Conservation (phyloP, 2,888 invertebrate species). For the Oscheius sp. region DNA sequence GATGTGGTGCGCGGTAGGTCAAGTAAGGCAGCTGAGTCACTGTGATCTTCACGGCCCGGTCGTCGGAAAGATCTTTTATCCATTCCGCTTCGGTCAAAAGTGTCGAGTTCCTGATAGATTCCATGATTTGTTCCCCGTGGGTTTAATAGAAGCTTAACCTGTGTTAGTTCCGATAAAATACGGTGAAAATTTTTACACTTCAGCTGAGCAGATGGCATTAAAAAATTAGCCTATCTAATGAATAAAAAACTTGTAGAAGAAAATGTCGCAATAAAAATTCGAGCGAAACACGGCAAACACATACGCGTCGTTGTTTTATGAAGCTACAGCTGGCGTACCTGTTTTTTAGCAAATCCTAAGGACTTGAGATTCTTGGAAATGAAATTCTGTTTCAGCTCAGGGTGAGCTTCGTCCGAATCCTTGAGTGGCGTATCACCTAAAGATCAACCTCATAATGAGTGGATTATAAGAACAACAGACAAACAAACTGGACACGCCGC, state of each 20-base stretch:
- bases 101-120: slow-evolving; percentile 38
- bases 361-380: slow-evolving; percentile 71
- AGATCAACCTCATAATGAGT: slow-evolving; percentile 3
- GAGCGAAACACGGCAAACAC: slow-evolving; percentile 31
- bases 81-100: slow-evolving; percentile 49
- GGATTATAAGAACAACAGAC: background rate
- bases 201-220: slow-evolving; percentile 3
- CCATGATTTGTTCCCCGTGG: no score
- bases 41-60: slow-evolving; percentile 57
- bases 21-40: slow-evolving; percentile 65
- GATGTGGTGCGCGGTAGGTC: slow-evolving; percentile 65
- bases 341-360: slow-evolving; percentile 70
- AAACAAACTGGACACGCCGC: slow-evolving; percentile 31
- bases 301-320: background rate
- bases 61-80: slow-evolving; percentile 69
- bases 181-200: background rate
- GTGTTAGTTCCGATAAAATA: background rate
- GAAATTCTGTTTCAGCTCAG: slow-evolving; percentile 69
- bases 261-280: slow-evolving; percentile 21
- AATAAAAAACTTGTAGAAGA: slow-evolving; percentile 19
- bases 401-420: slow-evolving; percentile 72
- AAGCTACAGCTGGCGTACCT: slow-evolving; percentile 55
- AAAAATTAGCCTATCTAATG: background rate
- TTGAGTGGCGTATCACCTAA: slow-evolving; percentile 56
- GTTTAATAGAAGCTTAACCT: slow-evolving; percentile 18